Conservation (phyloP, 1,140 invertebrate genomes). For the Papilio polytes region DNA sequence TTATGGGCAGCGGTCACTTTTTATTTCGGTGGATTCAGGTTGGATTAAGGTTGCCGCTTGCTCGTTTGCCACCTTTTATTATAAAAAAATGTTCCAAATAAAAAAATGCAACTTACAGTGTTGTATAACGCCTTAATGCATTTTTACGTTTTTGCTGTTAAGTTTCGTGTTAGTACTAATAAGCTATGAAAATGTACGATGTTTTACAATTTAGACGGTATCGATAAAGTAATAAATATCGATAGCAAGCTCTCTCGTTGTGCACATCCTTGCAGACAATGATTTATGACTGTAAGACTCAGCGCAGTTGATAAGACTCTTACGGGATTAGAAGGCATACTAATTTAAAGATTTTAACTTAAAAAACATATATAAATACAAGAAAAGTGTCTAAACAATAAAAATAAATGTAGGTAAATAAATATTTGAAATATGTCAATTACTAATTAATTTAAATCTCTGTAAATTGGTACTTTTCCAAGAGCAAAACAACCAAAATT, state of each 20-base stretch:
- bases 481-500: not conserved
- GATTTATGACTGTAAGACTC: constrained; percentile 9
- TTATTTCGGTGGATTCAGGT: too few relatives aligned
- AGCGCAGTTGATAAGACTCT: constrained; percentile 5
- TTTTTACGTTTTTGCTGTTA: not conserved
- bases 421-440: not conserved
- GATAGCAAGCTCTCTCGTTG: constrained; percentile 13
- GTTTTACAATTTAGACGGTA: constrained; percentile 15
- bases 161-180: not conserved
- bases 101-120: not conserved
- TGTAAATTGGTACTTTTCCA: not conserved
- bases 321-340: constrained; percentile 7
- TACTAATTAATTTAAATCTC: not conserved
- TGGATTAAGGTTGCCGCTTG: too few relatives aligned
- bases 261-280: constrained; percentile 27
- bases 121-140: too few relatives aligned
- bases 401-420: not conserved
- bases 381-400: not conserved
- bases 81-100: too few relatives aligned
- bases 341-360: constrained; percentile 6
- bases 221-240: constrained; percentile 22
- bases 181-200: constrained; percentile 1
- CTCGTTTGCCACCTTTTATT: too few relatives aligned
- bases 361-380: not conserved
- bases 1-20: too few relatives aligned